Base-by-base conservation (phyloP, 2,113 vertebrate genomes). In the Pseudorectes ferrugineus region DNA sequence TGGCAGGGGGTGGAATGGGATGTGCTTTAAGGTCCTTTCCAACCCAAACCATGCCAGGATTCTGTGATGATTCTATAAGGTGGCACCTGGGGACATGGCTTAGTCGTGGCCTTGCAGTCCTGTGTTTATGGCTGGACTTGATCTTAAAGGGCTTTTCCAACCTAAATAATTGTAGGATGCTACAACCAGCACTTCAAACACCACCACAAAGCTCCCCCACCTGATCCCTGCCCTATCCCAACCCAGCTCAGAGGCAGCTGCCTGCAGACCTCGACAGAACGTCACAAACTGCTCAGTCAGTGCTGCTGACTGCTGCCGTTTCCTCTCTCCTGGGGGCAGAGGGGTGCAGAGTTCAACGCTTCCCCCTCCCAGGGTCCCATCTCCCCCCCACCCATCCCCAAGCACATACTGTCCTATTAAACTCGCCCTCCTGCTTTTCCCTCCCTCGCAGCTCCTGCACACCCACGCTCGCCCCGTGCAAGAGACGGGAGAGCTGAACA, bases 1-100 rank as follows among this genome's bases (percentile, higher is more conserved):
- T 15, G 14, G 66, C 49, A 63, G 21, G 14, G 45, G 3, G 3
- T 20, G 36, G 58, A 1, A 33, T 0, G 0, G 3, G 36, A 42
- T 42, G 22, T 0, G 1, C 14, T 73, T 58, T 49, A 36, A 65
- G 36, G 15, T 13, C 26, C 10, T 11, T 49, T 65, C 22, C 43
- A 51, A 21, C 33, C 3, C 51, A 58, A 66, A 59, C 16, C 45
- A 21, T 10, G 4, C 38, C 6, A 7, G 4, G 33, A 58, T 52
- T 45, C 52, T 81, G 36, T 66, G 28, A 59, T 10, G 24, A 46
- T 14, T 81, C 52, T 29, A 1, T 23, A 61, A 40, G 68, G 46
- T 26, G 54, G 46, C n/a, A 74, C 45, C 7, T 46, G 46, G 20
- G 38, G 52, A 59, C 13, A 10, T 3, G 16, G 29, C 25, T 89